These are phyloP conservation scores for Isichthys henryi DNA, from an alignment of 2,113 vertebrate genomes.

Conservation along the genomic window DNA sequence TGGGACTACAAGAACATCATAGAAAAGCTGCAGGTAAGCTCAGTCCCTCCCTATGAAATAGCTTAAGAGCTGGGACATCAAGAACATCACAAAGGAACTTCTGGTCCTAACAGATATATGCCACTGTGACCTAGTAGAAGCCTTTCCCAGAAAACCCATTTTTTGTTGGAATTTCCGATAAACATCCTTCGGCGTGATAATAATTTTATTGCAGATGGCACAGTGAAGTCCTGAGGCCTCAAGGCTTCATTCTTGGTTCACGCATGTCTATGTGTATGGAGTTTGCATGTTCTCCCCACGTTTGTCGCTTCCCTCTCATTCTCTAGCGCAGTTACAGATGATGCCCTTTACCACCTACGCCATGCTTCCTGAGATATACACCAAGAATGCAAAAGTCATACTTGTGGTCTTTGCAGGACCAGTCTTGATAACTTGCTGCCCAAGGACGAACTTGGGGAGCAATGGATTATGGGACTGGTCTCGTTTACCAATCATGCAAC, in stretches of 20 bases:
- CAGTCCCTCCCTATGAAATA: not conserved
- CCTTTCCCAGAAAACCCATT: not conserved
- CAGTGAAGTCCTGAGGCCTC: not conserved
- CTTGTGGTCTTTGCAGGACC: not conserved
- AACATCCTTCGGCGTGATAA: not conserved
- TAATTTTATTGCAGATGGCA: not conserved
- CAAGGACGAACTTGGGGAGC: not conserved
- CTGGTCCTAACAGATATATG: not conserved
- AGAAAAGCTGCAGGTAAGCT: slow-evolving; percentile 85
- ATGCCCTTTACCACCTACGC: not conserved
- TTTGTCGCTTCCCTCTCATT: not conserved
- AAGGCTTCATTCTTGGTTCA: not conserved
- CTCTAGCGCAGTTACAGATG: not conserved
- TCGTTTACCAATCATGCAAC: not conserved
- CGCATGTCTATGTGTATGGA: not conserved
- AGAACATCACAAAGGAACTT: not conserved
- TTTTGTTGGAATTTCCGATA: not conserved
- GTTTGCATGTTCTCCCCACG: not conserved
- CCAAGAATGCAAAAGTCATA: not conserved
- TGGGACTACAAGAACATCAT: slow-evolving; percentile 99
- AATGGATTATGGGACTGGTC: not conserved
- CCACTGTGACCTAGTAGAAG: not conserved
- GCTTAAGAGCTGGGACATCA: not conserved
- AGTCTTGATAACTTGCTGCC: not conserved
- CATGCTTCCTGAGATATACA: not conserved